These are phyloP conservation scores for Diorhabda carinulata DNA, from an alignment of 1,140 invertebrate species.

Conservation along the genomic window DNA sequence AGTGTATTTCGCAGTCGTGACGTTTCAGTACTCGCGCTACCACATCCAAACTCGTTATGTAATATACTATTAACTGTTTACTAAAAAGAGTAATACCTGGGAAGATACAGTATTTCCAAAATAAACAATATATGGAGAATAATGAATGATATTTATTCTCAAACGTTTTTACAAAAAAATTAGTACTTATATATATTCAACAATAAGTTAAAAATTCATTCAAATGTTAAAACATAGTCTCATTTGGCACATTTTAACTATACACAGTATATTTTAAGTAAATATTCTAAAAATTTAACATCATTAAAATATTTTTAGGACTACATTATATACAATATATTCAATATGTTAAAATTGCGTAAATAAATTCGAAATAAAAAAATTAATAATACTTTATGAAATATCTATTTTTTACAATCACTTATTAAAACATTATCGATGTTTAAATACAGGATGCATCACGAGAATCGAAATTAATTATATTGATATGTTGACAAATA, in stretches of 20 bases:
- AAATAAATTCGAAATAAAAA: background rate
- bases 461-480: background rate
- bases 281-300: conserved; percentile 8
- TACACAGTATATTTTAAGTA: conserved; percentile 10
- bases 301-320: conserved; percentile 4
- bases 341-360: conserved; percentile 10
- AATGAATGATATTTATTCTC: conserved; percentile 15
- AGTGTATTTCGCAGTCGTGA: too few species aligned
- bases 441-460: background rate
- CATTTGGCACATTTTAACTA: conserved; percentile 14
- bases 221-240: conserved; percentile 22
- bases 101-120: too few species aligned
- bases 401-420: background rate
- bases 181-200: conserved; percentile 26
- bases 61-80: too few species aligned
- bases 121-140: background rate
- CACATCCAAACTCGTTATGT: too few species aligned
- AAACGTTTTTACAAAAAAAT: conserved; percentile 30
- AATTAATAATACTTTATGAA: background rate
- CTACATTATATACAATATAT: conserved; percentile 1
- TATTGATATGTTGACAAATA: background rate
- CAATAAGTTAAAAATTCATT: conserved; percentile 31
- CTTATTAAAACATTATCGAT: conserved; percentile 6
- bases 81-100: too few species aligned
- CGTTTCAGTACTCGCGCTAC: too few species aligned